phyloP scores from a whole-genome alignment of 2,888 invertebrate genomes.

The Aleiodes alternator region DNA sequence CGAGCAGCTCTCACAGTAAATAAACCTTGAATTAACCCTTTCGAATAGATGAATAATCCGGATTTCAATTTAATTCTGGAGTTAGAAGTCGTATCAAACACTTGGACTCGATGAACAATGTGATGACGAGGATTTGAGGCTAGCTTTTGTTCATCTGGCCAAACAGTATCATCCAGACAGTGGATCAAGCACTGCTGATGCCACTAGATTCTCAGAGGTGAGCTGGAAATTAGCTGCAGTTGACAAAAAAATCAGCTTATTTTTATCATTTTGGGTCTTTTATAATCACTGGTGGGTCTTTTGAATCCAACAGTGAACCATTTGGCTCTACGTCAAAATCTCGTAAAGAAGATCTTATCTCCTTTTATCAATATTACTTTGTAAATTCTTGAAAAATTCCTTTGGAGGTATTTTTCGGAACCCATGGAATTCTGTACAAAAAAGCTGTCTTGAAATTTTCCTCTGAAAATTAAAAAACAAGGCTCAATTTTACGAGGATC shows the following conservation, averaged over 20 bases:
- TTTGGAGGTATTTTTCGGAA: no score
- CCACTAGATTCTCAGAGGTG: slow-evolving; percentile 83
- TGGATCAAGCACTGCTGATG: slow-evolving; percentile 82
- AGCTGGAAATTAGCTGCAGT: slow-evolving; percentile 16
- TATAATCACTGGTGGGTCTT: no score
- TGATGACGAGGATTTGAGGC: slow-evolving; percentile 83
- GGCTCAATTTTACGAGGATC: no score
- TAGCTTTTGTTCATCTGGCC: slow-evolving; percentile 85
- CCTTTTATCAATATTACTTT: no score
- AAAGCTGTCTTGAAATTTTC: no score
- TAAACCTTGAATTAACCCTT: slow-evolving; percentile 5
- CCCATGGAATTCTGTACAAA: no score
- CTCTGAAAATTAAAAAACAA: no score
- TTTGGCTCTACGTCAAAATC: no score
- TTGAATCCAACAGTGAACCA: no score
- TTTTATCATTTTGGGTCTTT: no score
- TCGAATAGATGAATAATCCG: not conserved
- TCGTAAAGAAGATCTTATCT: no score
- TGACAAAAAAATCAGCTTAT: not conserved
- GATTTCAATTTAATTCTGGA: not conserved
- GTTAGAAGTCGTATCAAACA: slow-evolving; percentile 82
- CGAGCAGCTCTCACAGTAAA: slow-evolving; percentile 1
- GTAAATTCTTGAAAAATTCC: no score
- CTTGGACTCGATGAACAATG: slow-evolving; percentile 82
- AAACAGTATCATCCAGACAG: slow-evolving; percentile 93